Percentiles rank a stretch among this genome's conserved stretches.
Evolutionary conservation across 2,113 vertebrate genomes (phyloP).

Genomic region (Perca fluviatilis): DNA sequence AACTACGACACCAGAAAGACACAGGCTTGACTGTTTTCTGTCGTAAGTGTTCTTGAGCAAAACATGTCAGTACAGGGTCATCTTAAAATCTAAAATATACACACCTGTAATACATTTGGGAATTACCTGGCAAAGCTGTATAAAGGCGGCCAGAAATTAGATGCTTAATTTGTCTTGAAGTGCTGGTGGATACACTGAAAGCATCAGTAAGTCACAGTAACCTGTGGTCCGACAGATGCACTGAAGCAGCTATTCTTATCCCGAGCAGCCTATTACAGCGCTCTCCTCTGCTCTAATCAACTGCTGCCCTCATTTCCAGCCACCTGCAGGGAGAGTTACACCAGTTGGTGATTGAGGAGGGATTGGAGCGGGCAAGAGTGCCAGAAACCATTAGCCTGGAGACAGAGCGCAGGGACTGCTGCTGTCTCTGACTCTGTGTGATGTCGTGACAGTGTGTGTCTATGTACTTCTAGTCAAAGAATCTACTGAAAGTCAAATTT

Average conservation of each 20-base stretch:
- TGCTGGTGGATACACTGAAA: background rate
- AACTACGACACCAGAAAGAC: background rate
- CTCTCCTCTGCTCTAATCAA: conserved; percentile 64
- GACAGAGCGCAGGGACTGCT: conserved; percentile 29
- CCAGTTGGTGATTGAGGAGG: conserved; percentile 63
- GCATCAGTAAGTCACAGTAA: conserved; percentile 26
- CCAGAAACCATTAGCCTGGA: conserved; percentile 59
- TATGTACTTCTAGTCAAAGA: background rate
- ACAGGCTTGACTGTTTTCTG: background rate
- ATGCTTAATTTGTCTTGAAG: background rate
- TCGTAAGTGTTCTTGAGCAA: background rate
- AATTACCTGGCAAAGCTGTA: background rate
- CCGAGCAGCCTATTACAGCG: conserved; percentile 35
- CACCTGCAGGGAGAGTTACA: conserved; percentile 55
- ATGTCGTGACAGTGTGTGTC: conserved; percentile 9
- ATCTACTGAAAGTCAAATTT: conserved; percentile 11
- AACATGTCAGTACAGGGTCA: background rate
- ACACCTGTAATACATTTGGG: background rate
- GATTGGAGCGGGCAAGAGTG: conserved; percentile 44
- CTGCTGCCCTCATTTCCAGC: conserved; percentile 65
- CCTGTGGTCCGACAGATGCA: conserved; percentile 27
- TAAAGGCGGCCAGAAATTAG: background rate
- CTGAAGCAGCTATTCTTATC: conserved; percentile 46
- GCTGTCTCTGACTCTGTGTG: conserved; percentile 34
- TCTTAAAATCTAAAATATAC: background rate